phyloP scores from a whole-genome alignment of 2,888 invertebrate genomes.

The Trissolcus brochymenae region DNA sequence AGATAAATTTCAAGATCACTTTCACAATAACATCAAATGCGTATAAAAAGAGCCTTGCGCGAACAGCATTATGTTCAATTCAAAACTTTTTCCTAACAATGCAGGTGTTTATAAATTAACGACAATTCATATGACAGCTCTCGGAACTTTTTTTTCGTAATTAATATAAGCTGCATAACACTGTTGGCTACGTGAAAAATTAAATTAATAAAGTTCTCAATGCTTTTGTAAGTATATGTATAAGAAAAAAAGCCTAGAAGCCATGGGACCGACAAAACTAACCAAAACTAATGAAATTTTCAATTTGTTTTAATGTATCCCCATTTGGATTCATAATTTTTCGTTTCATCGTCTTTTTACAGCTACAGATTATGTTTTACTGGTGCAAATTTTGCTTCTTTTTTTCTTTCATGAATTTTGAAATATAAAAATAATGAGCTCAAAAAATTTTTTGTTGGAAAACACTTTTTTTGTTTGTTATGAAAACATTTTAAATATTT shows the following conservation, averaged over 20 bases:
- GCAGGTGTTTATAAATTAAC: constrained; percentile 10
- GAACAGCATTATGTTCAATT: no score
- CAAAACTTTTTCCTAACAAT: not conserved
- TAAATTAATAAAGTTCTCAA: constrained; percentile 37
- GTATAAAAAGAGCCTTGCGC: no score
- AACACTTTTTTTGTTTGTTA: no score
- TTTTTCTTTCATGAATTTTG: no score
- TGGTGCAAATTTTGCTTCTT: no score
- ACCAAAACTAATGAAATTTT: constrained; percentile 28
- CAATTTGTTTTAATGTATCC: constrained; percentile 27
- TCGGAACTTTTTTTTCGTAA: constrained; percentile 19
- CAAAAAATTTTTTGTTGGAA: no score
- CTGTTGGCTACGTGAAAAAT: constrained; percentile 21
- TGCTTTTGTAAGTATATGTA: constrained; percentile 1
- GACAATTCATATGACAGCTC: constrained; percentile 9
- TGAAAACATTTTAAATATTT: no score
- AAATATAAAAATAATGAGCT: no score
- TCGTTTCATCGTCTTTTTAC: not conserved
- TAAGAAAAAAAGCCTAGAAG: not conserved
- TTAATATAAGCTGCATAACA: constrained; percentile 22
- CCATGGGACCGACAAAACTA: constrained; percentile 17
- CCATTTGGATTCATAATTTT: constrained; percentile 24
- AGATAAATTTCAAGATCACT: no score
- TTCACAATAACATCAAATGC: no score
- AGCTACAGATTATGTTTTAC: not conserved